These are phyloP conservation scores for Drosophila melanogaster DNA, from an alignment of 1,140 invertebrate species.

Conservation along the genomic window DNA sequence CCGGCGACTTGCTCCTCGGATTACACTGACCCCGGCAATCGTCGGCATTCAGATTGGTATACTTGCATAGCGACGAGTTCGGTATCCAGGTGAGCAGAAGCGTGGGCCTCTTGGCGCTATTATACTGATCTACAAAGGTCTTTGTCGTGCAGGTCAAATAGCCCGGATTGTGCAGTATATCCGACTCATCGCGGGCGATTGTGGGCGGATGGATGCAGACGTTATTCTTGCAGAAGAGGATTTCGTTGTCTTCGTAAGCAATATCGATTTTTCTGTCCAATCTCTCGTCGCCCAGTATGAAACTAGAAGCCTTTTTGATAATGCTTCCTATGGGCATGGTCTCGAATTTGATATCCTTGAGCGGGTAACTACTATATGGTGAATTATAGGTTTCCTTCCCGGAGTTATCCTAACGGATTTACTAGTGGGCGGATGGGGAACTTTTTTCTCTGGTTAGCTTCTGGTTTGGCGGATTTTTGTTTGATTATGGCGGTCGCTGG, in stretches of 20 bases:
- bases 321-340: constrained; percentile 91
- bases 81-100: constrained; percentile 97
- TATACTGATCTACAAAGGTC: constrained; percentile 89
- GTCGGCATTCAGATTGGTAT: constrained; percentile 87
- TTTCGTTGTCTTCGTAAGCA: constrained; percentile 92
- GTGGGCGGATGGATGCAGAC: constrained; percentile 97
- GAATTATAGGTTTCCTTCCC: constrained; percentile 2
- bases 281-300: constrained; percentile 89
- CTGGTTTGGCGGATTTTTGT: constrained; percentile 2
- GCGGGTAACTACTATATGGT: constrained; percentile 1
- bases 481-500: constrained; percentile 6
- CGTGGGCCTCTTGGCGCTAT: constrained; percentile 90
- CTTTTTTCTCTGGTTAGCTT: constrained; percentile 21
- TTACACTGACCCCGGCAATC: constrained; percentile 28
- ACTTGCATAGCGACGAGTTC: constrained; percentile 94
- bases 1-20: constrained; percentile 12
- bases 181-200: constrained; percentile 90
- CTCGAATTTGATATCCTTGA: constrained; percentile 31
- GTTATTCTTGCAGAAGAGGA: constrained; percentile 96
- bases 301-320: constrained; percentile 90
- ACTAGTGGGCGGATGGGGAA: constrained; percentile 6
- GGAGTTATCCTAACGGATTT: constrained; percentile 6
- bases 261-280: constrained; percentile 87
- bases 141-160: constrained; percentile 94
- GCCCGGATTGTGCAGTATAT: constrained; percentile 95